phyloP scores from a whole-genome alignment of 2,113 vertebrate genomes.

The Chaenogobius annularis region DNA sequence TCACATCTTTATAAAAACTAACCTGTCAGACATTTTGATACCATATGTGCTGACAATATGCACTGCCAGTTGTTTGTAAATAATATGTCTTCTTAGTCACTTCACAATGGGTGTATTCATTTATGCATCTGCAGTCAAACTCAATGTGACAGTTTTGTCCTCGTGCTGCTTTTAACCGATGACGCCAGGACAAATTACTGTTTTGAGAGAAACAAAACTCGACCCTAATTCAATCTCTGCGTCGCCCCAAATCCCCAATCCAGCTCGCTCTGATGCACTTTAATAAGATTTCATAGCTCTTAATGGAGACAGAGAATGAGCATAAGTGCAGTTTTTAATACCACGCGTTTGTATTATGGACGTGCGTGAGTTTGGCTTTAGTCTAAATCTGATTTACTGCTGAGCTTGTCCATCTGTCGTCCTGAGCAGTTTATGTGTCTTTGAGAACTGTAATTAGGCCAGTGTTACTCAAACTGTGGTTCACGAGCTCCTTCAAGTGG shows the following conservation, averaged over 20 bases:
- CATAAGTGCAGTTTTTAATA: conserved; percentile 38
- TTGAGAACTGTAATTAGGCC: conserved; percentile 4
- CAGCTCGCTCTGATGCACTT: conserved; percentile 65
- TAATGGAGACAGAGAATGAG: conserved; percentile 62
- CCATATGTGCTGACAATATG: too few species aligned
- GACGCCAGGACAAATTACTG: conserved; percentile 65
- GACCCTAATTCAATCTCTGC: conserved; percentile 66
- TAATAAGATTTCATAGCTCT: conserved; percentile 71
- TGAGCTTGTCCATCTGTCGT: conserved; percentile 48
- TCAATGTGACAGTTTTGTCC: conserved; percentile 26
- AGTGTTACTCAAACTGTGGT: too few species aligned
- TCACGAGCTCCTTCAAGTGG: too few species aligned
- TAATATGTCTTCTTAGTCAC: too few species aligned
- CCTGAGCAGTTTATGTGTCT: conserved; percentile 24
- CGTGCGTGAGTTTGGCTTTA: conserved; percentile 28
- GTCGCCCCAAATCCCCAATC: conserved; percentile 60
- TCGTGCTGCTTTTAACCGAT: conserved; percentile 46
- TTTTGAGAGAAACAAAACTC: conserved; percentile 58
- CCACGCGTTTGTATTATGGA: conserved; percentile 24
- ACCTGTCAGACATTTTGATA: too few species aligned
- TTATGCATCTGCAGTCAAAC: conserved; percentile 14
- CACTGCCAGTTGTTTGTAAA: too few species aligned
- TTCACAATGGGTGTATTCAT: background rate
- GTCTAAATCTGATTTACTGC: conserved; percentile 53
- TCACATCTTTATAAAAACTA: too few species aligned